Percentiles rank a stretch among this genome's conserved stretches.
Evolutionary conservation across 2,113 vertebrate genomes (phyloP).

Genomic region (Psettodes erumei): DNA sequence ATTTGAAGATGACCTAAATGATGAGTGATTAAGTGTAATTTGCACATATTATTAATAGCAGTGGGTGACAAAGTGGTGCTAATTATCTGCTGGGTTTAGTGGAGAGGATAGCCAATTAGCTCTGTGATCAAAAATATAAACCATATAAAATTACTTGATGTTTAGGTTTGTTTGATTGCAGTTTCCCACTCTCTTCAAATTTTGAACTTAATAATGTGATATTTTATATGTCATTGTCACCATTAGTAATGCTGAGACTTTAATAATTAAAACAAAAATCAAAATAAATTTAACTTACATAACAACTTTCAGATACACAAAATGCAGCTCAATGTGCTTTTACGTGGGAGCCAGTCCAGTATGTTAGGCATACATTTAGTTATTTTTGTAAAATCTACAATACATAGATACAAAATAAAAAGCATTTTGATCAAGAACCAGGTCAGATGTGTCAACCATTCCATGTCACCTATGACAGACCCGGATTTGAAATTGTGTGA

Average conservation of each 20-base stretch:
- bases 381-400: not conserved
- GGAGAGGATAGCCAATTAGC: constrained; percentile 12
- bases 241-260: not conserved
- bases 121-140: constrained; percentile 50
- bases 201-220: not conserved
- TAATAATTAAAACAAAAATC: not conserved
- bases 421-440: no score
- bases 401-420: no score
- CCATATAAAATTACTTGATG: constrained; percentile 6
- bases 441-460: no score
- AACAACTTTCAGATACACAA: not conserved
- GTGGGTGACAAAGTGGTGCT: constrained; percentile 39
- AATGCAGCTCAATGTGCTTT: not conserved
- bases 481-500: no score
- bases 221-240: not conserved
- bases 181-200: not conserved
- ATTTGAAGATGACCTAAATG: constrained; percentile 78
- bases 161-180: constrained; percentile 11
- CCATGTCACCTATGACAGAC: no score
- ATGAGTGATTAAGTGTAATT: constrained; percentile 83
- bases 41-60: constrained; percentile 77
- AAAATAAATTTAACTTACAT: not conserved
- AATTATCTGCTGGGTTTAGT: constrained; percentile 35
- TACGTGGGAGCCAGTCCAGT: no score
- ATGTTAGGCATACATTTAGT: no score